Evolutionary conservation across 1,140 invertebrate genomes (phyloP).

Genomic region (Sminthurides bifidus): DNA sequence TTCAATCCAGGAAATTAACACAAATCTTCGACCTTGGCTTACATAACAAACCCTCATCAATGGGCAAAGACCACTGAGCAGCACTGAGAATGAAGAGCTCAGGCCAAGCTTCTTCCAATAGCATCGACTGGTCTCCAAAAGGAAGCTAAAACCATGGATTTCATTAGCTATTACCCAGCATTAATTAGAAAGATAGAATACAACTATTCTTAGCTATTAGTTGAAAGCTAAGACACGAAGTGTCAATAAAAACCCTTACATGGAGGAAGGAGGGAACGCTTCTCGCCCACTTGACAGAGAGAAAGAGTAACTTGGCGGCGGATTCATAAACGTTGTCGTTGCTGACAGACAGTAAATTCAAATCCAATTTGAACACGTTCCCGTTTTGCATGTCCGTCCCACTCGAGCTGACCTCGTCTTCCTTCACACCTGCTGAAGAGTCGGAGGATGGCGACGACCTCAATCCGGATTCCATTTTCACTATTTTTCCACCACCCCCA

Average conservation of each 20-base stretch:
- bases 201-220: neutral
- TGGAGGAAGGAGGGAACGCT: constrained; percentile 61
- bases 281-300: constrained; percentile 62
- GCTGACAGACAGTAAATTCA: constrained; percentile 14
- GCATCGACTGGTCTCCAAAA: constrained; percentile 50
- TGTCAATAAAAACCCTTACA: constrained; percentile 35
- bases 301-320: constrained; percentile 61
- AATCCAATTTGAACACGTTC: constrained; percentile 14
- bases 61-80: constrained; percentile 61
- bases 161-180: neutral
- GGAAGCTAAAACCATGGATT: constrained; percentile 9
- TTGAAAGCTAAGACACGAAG: neutral
- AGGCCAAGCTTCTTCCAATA: constrained; percentile 67
- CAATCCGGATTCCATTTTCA: neutral
- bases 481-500: neutral
- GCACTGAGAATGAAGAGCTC: constrained; percentile 72
- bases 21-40: neutral
- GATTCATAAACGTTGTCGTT: constrained; percentile 56
- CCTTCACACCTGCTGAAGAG: constrained; percentile 42
- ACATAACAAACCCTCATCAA: constrained; percentile 50
- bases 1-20: neutral
- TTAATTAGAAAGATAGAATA: neutral
- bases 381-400: constrained; percentile 32
- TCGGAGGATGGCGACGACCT: no score
- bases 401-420: constrained; percentile 61